These are phyloP conservation scores for Mesitornis unicolor DNA, from an alignment of 2,113 vertebrate genomes.

Conservation along the genomic window DNA sequence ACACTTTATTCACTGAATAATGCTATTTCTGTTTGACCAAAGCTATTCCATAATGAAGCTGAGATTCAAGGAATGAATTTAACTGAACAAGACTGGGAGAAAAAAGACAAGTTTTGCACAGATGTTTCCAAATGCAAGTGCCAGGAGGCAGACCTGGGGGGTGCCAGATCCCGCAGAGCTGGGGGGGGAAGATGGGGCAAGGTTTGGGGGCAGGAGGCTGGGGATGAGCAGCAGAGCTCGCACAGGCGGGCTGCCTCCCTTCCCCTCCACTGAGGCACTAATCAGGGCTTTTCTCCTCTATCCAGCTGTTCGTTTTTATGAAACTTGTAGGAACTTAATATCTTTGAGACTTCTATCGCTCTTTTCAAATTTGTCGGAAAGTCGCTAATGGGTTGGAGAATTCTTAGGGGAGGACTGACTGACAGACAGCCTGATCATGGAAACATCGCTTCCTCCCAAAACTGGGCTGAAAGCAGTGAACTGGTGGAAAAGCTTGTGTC, in stretches of 20 bases:
- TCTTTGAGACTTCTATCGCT: constrained; percentile 2
- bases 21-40: not conserved
- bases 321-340: not conserved
- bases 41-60: not conserved
- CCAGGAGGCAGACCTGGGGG: not conserved
- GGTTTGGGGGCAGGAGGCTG: rapidly evolving
- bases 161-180: rapidly evolving
- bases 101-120: not conserved
- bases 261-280: not conserved
- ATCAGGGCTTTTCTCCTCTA: not conserved
- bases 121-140: not conserved
- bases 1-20: not conserved
- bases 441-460: not conserved
- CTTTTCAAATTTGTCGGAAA: not conserved
- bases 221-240: not conserved
- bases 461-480: not conserved
- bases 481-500: not conserved
- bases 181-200: rapidly evolving
- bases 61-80: not conserved
- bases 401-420: not conserved
- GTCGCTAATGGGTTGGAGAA: not conserved
- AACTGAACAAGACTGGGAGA: not conserved
- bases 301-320: not conserved
- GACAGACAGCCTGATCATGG: not conserved
- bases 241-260: too few relatives aligned